Conservation (phyloP, 2,113 vertebrate genomes). For the Pteruthius melanotis region DNA sequence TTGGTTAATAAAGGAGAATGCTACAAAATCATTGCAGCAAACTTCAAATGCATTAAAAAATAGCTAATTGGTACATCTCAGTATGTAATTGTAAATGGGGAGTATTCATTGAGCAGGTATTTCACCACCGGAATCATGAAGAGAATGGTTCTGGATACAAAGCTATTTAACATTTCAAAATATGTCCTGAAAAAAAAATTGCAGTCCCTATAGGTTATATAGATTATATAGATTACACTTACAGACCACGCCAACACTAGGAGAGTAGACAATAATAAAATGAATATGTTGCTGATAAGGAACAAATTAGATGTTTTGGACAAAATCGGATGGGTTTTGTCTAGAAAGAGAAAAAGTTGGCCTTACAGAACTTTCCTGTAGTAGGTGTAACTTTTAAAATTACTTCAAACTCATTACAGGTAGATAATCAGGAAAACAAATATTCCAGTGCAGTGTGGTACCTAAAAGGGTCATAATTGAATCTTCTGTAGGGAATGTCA, state of each 20-base stretch:
- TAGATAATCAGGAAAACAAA: background rate
- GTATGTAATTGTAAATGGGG: background rate
- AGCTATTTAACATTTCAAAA: background rate
- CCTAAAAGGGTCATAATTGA: background rate
- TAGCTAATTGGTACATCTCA: background rate
- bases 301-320: background rate
- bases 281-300: background rate
- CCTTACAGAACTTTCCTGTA: background rate
- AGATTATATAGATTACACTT: background rate
- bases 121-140: background rate
- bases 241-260: background rate
- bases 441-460: background rate
- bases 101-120: background rate
- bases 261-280: background rate
- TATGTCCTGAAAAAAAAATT: background rate
- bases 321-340: background rate
- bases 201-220: background rate
- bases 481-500: background rate
- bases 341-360: background rate
- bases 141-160: background rate
- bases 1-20: constrained; percentile 22
- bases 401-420: background rate
- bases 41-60: background rate
- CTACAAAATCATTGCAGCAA: constrained; percentile 6
- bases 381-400: background rate